Conservation (phyloP, 2,113 vertebrate genomes). For the Pachypanchax playfairii region DNA sequence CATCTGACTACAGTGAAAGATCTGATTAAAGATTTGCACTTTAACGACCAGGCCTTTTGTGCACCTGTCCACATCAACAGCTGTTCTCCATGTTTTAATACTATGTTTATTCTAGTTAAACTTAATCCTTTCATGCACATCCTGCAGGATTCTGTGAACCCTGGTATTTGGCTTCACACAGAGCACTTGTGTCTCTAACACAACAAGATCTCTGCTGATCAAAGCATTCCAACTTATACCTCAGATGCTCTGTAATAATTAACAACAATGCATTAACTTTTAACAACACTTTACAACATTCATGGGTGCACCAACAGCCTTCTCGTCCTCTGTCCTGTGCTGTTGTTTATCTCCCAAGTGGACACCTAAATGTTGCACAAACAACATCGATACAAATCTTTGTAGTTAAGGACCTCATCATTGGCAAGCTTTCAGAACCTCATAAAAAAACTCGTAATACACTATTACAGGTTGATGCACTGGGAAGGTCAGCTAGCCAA, state of each 20-base stretch:
- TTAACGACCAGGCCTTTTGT: no score
- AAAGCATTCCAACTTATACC: neutral
- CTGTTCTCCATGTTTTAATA: no score
- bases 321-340: neutral
- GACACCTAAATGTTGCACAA: slow-evolving; percentile 13
- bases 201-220: neutral
- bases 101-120: no score
- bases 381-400: slow-evolving; percentile 2
- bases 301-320: slow-evolving; percentile 10
- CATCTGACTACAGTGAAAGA: no score
- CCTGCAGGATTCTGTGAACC: no score
- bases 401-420: neutral
- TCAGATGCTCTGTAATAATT: slow-evolving; percentile 15
- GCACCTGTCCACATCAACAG: no score
- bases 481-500: slow-evolving; percentile 22
- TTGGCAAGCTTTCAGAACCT: slow-evolving; percentile 22
- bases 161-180: neutral
- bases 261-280: slow-evolving; percentile 12
- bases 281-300: slow-evolving; percentile 4
- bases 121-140: no score
- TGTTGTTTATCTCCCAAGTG: slow-evolving; percentile 13
- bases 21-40: no score
- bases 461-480: slow-evolving; percentile 12
- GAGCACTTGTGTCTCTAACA: neutral
- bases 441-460: slow-evolving; percentile 9